Percentiles rank a stretch among this genome's conserved stretches.
phyloP scores from a whole-genome alignment of 2,888 invertebrate genomes.

The Lithodes maja region DNA sequence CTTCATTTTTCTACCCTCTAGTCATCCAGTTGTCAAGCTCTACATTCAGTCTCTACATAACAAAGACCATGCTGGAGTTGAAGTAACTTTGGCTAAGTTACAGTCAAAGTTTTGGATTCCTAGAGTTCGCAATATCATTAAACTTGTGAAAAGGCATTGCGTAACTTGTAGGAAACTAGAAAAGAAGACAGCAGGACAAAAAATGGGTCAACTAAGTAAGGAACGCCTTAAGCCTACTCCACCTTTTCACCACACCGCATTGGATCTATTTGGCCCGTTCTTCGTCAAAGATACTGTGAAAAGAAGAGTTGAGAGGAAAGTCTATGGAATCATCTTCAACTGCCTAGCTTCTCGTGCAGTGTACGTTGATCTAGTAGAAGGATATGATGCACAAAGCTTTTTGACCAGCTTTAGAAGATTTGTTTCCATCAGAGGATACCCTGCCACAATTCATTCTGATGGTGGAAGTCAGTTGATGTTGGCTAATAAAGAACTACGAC shows the following conservation, averaged over 20 bases:
- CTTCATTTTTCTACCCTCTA: neutral
- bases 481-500: slow-evolving; percentile 7
- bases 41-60: neutral
- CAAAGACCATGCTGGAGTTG: neutral
- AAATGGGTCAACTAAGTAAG: neutral
- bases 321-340: slow-evolving; percentile 35
- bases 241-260: slow-evolving; percentile 26
- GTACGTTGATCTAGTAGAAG: slow-evolving; percentile 9
- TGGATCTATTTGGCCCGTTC: slow-evolving; percentile 49
- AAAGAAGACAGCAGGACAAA: neutral
- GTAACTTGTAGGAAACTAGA: neutral
- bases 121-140: neutral
- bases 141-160: neutral
- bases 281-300: slow-evolving; percentile 40
- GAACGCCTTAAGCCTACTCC: slow-evolving; percentile 36
- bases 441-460: slow-evolving; percentile 9
- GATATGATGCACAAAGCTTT: slow-evolving; percentile 17
- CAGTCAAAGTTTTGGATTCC: neutral
- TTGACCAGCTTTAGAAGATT: slow-evolving; percentile 2
- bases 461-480: slow-evolving; percentile 1
- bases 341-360: slow-evolving; percentile 33
- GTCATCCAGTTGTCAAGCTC: neutral
- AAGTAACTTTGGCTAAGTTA: neutral
- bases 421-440: slow-evolving; percentile 23
- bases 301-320: slow-evolving; percentile 18